Evolutionary conservation across 2,888 invertebrate species (phyloP).

Genomic region (Zhuqinia jingwanae): DNA sequence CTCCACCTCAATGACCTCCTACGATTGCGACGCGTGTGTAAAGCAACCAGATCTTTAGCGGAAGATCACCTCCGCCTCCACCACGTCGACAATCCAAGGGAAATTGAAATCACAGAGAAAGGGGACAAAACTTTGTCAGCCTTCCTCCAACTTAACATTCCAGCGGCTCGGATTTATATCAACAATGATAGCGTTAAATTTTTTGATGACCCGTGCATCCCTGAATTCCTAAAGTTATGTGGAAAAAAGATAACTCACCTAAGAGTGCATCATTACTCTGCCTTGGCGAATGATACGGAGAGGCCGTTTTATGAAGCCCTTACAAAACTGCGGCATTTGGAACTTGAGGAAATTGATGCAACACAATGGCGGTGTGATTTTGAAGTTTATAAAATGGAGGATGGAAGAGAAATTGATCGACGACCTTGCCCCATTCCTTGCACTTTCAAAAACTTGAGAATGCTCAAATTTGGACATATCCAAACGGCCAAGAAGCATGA

Average conservation of each 20-base stretch:
- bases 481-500: neutral
- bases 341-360: neutral
- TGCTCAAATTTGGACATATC: conserved; percentile 5
- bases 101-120: neutral
- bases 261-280: neutral
- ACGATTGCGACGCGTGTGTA: neutral
- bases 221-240: neutral
- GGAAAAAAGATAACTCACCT: neutral
- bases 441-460: neutral
- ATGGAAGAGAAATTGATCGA: neutral
- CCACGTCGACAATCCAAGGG: neutral
- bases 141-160: neutral
- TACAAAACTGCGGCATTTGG: neutral
- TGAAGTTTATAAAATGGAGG: neutral
- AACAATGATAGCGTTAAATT: neutral
- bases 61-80: neutral
- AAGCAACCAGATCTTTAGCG: neutral
- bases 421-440: neutral
- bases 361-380: neutral
- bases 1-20: neutral
- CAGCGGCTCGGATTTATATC: neutral
- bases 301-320: neutral
- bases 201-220: neutral
- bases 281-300: neutral
- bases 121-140: neutral